Evolutionary conservation across 2,888 invertebrate species (phyloP).

Genomic region (Zhuqinia jingwanae): DNA sequence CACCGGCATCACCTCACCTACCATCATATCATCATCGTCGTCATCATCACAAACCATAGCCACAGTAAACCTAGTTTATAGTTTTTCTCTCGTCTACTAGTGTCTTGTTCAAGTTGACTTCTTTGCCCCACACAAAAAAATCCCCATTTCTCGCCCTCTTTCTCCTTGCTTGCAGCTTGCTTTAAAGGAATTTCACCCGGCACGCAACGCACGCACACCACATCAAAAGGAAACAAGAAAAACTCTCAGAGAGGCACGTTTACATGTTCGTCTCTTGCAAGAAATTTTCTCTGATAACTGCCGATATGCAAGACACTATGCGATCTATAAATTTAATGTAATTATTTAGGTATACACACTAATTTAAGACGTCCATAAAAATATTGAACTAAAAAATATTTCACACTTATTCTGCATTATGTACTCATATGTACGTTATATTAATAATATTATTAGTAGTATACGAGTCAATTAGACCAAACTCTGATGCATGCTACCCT

Average conservation of each 20-base stretch:
- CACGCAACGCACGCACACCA: constrained; percentile 10
- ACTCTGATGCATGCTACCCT: neutral
- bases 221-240: constrained; percentile 11
- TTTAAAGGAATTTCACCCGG: neutral
- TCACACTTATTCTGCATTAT: neutral
- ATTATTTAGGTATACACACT: constrained; percentile 7
- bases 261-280: constrained; percentile 14
- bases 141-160: neutral
- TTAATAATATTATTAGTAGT: too few relatives aligned
- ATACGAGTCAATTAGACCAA: too few relatives aligned
- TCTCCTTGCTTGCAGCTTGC: neutral
- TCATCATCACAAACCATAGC: constrained; percentile 15
- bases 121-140: constrained; percentile 17
- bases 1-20: neutral
- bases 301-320: neutral
- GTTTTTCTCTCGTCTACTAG: constrained; percentile 16
- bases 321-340: neutral
- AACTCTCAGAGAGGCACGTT: neutral
- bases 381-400: neutral
- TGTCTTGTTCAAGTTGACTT: constrained; percentile 1
- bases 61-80: constrained; percentile 42
- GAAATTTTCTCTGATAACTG: constrained; percentile 7
- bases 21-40: neutral
- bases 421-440: neutral
- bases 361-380: constrained; percentile 15